Percentiles rank a stretch among this genome's conserved stretches.
Evolutionary conservation across 2,113 vertebrate genomes (phyloP).

Genomic region (Varanus salvator): DNA sequence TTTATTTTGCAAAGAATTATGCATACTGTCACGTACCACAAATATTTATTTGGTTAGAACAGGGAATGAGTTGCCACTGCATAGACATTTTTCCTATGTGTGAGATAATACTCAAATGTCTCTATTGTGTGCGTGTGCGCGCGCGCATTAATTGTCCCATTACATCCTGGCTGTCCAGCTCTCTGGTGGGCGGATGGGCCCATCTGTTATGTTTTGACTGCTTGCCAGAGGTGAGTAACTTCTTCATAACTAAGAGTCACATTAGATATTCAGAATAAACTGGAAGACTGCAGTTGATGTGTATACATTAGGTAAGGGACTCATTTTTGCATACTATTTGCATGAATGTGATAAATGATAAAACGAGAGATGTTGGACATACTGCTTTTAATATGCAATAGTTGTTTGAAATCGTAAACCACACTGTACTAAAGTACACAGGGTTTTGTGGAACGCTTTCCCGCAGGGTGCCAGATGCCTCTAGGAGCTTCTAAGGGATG

Average conservation of each 20-base stretch:
- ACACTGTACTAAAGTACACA: not conserved
- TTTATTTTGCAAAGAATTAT: not conserved
- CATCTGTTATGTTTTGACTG: slow-evolving; percentile 9
- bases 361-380: not conserved
- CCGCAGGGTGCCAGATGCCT: not conserved
- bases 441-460: not conserved
- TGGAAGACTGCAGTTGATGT: slow-evolving; percentile 4
- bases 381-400: not conserved
- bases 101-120: not conserved
- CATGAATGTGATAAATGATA: not conserved
- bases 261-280: slow-evolving; percentile 11
- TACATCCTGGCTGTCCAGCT: not conserved
- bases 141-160: not conserved
- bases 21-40: not conserved
- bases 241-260: not conserved
- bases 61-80: not conserved
- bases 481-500: not conserved
- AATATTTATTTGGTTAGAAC: not conserved
- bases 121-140: not conserved
- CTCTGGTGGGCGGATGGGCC: not conserved
- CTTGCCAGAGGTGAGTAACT: slow-evolving; percentile 13
- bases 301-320: not conserved
- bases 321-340: not conserved
- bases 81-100: not conserved
- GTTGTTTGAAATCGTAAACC: not conserved